Evolutionary conservation across 2,113 vertebrate species (phyloP), one percentile per base, ranked within the genome.

Genomic region (Lasiurus cinereus): DNA sequence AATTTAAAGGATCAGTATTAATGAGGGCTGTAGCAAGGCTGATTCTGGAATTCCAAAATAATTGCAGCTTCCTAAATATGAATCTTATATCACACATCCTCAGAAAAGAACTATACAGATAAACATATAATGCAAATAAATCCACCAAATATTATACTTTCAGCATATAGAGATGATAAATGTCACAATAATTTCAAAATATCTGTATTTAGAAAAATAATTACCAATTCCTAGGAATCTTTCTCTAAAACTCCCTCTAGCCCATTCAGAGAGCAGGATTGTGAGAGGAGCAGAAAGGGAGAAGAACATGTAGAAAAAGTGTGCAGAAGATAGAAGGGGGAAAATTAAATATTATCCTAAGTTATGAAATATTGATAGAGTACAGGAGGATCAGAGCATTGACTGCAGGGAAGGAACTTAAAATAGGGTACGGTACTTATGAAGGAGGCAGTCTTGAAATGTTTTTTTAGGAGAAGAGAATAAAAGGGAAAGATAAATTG

Each of bases 111-210:
- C 5, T n/a, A 56, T 14, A 79, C 22, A 74, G 24, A 67, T n/a
- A 21, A 87, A 90, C 24, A 90, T 62, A 62, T 62, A 39, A 83
- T 19, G 69, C 31, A 94, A 92, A 77, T 52, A 64, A 95, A 83
- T 69, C 33, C 39, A 39, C 13, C 14, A 79, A 31, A 24, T 50
- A 27, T 7, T 54, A 50, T 52, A 83, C 5, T 87, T 90, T 52
- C 9, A 36, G 22, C 21, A 87, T 66, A 78, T 4, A 12, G 12
- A 14, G 8, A 84, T 66, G 14, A 36, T 48, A 69, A 62, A 87
- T 69, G 62, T 67, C 5, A 64, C 11, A 89, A 90, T 12, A 15
- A 52, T 52, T 90, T 73, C 66, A 59, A 91, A 48, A 33, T 80
- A 31, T 24, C 67, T 78, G 14, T 33, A 31, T 69, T 67, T 82